Evolutionary conservation across 2,797 vertebrate species (phyloP), one percentile per base, ranked within the genome.

Genomic region (Notolepis coatsorum): DNA sequence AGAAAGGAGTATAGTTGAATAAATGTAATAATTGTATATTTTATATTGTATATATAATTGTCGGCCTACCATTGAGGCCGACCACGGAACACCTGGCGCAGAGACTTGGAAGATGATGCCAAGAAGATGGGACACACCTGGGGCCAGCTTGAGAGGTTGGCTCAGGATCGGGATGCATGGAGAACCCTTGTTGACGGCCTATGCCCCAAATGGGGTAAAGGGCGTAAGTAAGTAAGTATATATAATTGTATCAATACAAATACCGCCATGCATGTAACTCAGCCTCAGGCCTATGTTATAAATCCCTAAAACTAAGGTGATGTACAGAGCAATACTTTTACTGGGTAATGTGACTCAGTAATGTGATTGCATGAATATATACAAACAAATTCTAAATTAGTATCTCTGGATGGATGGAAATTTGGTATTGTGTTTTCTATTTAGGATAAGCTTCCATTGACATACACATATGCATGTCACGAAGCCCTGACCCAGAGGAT

Each of bases 301-400:
- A 42, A 42, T 15, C 17, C n/a, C 7, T n/a, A n/a, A 48, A 59
- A 57, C 35, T 30, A 7, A 65, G 12, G 7, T 15, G 2, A 5
- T 46, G 33, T 45, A 43, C n/a, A 38, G n/a, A 42, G 56, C 30
- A 42, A 2, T 35, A 67, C 56, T 46, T 46, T 46, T 41, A 8
- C n/a, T 17, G 8, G 3, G 17, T n/a, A 61, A 33, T 7, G 13
- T n/a, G 7, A 42, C 24, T 18, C 13, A 30, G 18, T 50, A 41
- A 61, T 21, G 23, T 42, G 1, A 68, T 68, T 61, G 45, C 45
- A 50, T 50, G 37, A 43, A 61, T 49, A 35, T 27, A 45, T 20
- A 12, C 42, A 55, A 12, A 39, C 3, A 25, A 3, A 20, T 33
- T 45, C 37, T 18, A n/a, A 12, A 37, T 8, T 37, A n/a, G 18